A percentile compares a stretch with the other conserved stretches of the same genome.
Evolutionary conservation across 2,797 vertebrate species (phyloP).

Genomic region (Emys orbicularis): DNA sequence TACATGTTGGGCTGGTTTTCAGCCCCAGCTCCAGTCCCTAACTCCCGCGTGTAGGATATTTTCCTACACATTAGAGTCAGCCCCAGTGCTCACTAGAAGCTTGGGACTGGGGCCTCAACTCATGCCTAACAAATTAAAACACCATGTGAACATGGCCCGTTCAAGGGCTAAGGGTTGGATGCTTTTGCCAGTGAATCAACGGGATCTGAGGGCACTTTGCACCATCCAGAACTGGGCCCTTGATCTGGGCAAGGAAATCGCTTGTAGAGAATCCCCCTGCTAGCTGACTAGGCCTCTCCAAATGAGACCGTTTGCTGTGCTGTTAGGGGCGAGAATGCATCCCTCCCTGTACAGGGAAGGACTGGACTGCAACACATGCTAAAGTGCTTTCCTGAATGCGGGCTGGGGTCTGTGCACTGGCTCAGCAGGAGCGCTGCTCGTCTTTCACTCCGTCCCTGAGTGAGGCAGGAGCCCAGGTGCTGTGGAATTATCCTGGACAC

Average conservation of each 20-base stretch:
- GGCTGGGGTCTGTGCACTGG: conserved; percentile 22
- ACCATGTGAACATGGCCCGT: fast-evolving
- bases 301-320: fast-evolving
- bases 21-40: conserved; percentile 29
- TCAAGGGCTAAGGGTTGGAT: neutral
- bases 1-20: neutral
- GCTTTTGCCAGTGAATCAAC: fast-evolving
- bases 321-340: neutral
- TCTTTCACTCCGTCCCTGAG: neutral
- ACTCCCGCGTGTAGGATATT: conserved; percentile 15
- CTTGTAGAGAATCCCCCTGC: neutral
- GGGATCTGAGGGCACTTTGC: fast-evolving
- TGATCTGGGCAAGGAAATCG: neutral
- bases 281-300: fast-evolving
- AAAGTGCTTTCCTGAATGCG: conserved; percentile 27
- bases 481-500: neutral
- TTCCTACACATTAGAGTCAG: neutral
- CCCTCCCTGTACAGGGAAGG: neutral
- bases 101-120: neutral
- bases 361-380: neutral
- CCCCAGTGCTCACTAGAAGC: neutral
- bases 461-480: neutral
- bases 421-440: neutral
- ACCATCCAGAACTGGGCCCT: fast-evolving
- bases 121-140: neutral